Evolutionary conservation across 2,797 vertebrate genomes (phyloP).

Genomic region (Natrix natrix): DNA sequence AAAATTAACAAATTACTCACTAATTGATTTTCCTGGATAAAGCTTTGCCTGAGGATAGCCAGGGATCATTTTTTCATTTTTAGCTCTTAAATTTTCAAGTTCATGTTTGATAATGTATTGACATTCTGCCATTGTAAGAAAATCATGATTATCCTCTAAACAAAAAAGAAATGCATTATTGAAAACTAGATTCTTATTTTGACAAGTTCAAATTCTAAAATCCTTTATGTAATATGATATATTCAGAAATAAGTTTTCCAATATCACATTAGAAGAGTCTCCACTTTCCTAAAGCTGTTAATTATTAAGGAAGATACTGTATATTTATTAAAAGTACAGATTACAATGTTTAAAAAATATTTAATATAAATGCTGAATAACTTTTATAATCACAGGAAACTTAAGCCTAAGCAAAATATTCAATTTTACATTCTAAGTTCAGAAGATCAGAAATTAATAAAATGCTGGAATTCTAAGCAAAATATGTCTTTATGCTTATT

Average conservation of each 20-base stretch:
- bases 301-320: neutral
- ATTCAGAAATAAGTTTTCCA: neutral
- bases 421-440: slow-evolving; percentile 13
- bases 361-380: neutral
- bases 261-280: neutral
- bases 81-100: slow-evolving; percentile 91
- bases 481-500: neutral
- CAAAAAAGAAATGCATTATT: slow-evolving; percentile 40
- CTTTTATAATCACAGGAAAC: slow-evolving; percentile 5
- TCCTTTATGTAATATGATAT: neutral
- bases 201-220: neutral
- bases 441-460: neutral
- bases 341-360: neutral
- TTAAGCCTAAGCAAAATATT: neutral
- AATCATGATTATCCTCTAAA: slow-evolving; percentile 86
- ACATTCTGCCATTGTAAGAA: slow-evolving; percentile 91
- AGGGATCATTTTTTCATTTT: slow-evolving; percentile 86
- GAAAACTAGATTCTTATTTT: slow-evolving; percentile 26
- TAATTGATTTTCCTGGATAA: slow-evolving; percentile 93
- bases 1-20: slow-evolving; percentile 62
- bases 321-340: neutral
- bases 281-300: neutral
- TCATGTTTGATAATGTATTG: slow-evolving; percentile 96
- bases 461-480: neutral
- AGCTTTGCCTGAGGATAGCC: slow-evolving; percentile 87